Evolutionary conservation across 2,797 vertebrate genomes (phyloP).

Genomic region (Sebastes vulpes): DNA sequence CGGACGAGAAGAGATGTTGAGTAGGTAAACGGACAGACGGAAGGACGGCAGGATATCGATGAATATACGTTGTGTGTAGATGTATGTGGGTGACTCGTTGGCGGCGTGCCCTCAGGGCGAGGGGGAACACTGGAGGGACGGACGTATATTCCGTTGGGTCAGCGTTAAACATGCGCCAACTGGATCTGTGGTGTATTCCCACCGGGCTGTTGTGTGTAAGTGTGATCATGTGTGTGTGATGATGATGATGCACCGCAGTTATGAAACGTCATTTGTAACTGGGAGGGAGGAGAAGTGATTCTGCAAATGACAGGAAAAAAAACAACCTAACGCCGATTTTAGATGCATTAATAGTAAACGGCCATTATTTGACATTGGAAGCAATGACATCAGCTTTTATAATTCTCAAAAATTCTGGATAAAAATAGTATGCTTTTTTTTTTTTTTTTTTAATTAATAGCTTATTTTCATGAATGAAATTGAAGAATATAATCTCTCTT

Average conservation of each 20-base stretch:
- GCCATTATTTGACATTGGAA: conserved; percentile 14
- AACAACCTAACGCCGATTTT: conserved; percentile 45
- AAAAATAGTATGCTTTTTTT: background rate
- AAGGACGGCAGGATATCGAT: conserved; percentile 9
- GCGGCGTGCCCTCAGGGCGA: conserved; percentile 32
- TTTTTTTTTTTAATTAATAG: background rate
- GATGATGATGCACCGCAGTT: conserved; percentile 26
- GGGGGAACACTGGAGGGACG: conserved; percentile 49
- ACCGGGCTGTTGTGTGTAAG: conserved; percentile 32
- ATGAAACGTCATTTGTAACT: conserved; percentile 39
- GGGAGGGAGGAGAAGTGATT: conserved; percentile 25
- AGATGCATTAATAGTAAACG: conserved; percentile 22
- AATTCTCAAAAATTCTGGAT: background rate
- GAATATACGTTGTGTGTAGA: conserved; percentile 4
- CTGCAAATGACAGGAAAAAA: conserved; percentile 50
- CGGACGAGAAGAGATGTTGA: background rate
- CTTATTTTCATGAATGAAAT: conserved; percentile 20
- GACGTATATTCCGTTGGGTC: conserved; percentile 67
- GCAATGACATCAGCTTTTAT: background rate
- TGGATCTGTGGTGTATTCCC: conserved; percentile 66
- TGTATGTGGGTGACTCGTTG: conserved; percentile 44
- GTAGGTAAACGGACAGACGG: conserved; percentile 8
- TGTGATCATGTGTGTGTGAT: conserved; percentile 14
- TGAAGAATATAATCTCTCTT: conserved; percentile 1
- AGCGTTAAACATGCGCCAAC: conserved; percentile 78